Evolutionary conservation across 2,797 vertebrate genomes (phyloP), one percentile per base, ranked within the genome.

Genomic region (Cyclopterus lumpus): DNA sequence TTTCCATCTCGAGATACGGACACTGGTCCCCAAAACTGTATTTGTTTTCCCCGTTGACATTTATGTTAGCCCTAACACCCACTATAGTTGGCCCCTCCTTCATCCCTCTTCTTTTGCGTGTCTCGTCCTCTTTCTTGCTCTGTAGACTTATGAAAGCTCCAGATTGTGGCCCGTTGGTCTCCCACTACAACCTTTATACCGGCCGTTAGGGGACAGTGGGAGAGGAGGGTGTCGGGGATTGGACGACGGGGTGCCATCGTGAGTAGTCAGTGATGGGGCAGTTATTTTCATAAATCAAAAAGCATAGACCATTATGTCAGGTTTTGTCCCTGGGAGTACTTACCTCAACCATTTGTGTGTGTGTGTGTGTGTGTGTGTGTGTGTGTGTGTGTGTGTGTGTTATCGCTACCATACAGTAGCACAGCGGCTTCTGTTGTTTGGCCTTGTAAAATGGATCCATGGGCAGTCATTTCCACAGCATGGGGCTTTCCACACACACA

Each of bases 401-500:
- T n/a, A 30, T 72, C 62, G 78, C 59, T 12, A 42, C 74, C 42
- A 14, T 46, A 46, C 68, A 71, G 70, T 79, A 74, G 61, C 68
- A 73, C 68, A 80, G 64, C 34, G 0, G 14, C 42, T 63, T n/a
- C 73, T 80, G 67, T 80, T 86, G 69, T 87, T 77, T 71, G 57
- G 67, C 71, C 60, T 79, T 48, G 76, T 79, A 67, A 71, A 80
- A 86, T 82, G 26, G 68, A 61, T 84, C 82, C 82, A 84, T 66
- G 26, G 80, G 44, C 69, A 71, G 64, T 75, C 53, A 16, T 83
- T 80, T 55, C 42, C 46, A 38, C 81, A 57, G 73, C 70, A 51
- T 42, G 79, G 57, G 69, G 55, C 63, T 77, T 51, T 72, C 3
- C 36, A 68, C 66, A 59, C 59, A 63, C 34, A 64, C 18, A 38